A percentile compares a stretch with the other conserved stretches of the same genome.
Evolutionary conservation across 2,888 invertebrate genomes (phyloP).

Genomic region (Helobdella robusta): DNA sequence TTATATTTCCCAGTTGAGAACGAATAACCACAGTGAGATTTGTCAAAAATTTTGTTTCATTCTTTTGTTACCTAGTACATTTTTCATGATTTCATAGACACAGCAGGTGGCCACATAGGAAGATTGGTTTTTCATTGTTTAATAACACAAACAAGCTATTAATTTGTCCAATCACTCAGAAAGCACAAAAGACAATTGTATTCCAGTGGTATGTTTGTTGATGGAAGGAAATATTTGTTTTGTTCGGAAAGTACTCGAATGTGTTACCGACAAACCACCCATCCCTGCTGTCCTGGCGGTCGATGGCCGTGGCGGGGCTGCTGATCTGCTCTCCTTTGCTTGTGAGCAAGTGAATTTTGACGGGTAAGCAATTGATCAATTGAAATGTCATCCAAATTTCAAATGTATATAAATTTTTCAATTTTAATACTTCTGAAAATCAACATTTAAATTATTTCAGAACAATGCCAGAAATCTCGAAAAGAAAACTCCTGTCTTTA

Average conservation of each 20-base stretch:
- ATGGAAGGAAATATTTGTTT: slow-evolving; percentile 96
- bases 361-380: slow-evolving; percentile 53
- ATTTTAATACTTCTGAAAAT: no score
- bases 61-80: no score
- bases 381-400: no score
- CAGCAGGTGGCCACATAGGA: no score
- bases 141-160: no score
- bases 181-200: slow-evolving; percentile 58
- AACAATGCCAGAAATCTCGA: not conserved
- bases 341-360: slow-evolving; percentile 52
- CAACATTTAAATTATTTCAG: no score
- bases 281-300: slow-evolving; percentile 94
- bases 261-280: slow-evolving; percentile 90
- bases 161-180: no score
- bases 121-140: no score
- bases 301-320: slow-evolving; percentile 90
- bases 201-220: slow-evolving; percentile 90
- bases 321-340: slow-evolving; percentile 53
- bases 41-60: no score
- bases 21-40: slow-evolving; percentile 72
- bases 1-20: slow-evolving; percentile 84
- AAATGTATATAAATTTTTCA: no score
- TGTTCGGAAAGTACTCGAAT: slow-evolving; percentile 86
- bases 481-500: no score
- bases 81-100: no score